Evolutionary conservation across 1,140 invertebrate species (phyloP).

Genomic region (Belonocnema kinseyi): DNA sequence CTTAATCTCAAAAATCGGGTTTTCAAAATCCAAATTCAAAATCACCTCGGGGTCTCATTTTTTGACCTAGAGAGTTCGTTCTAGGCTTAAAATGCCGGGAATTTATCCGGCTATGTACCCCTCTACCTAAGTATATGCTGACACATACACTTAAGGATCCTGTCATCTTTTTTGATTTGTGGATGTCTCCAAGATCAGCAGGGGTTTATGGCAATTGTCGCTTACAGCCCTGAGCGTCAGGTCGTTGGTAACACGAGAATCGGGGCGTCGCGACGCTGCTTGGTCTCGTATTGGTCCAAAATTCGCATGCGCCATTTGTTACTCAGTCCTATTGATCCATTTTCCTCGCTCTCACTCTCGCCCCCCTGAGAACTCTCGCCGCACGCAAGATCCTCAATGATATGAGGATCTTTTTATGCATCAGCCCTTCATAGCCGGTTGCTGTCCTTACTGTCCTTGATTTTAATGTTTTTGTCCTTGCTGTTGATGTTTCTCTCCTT

Average conservation of each 20-base stretch:
- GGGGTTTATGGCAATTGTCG: constrained; percentile 2
- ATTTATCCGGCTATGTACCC: too few species aligned
- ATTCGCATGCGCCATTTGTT: constrained; percentile 54
- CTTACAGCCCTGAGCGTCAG: constrained; percentile 64
- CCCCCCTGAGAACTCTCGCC: constrained; percentile 45
- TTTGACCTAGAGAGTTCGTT: too few species aligned
- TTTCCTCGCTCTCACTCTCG: background rate
- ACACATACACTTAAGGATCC: background rate
- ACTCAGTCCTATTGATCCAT: constrained; percentile 63
- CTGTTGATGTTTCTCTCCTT: too few species aligned
- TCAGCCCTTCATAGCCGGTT: constrained; percentile 50
- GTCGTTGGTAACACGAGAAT: constrained; percentile 34
- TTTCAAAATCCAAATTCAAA: background rate
- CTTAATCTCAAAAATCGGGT: background rate
- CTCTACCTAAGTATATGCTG: background rate
- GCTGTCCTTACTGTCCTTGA: constrained; percentile 34
- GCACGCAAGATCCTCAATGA: constrained; percentile 69
- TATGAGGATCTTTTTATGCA: constrained; percentile 59
- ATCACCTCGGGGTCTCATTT: too few species aligned
- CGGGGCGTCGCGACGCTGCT: constrained; percentile 47
- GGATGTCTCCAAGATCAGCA: background rate
- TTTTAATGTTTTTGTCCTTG: background rate
- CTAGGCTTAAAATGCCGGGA: too few species aligned
- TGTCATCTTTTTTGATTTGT: background rate
- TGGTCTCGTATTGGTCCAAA: constrained; percentile 45